Evolutionary conservation across 2,113 vertebrate genomes (phyloP).

Genomic region (Antigone vipio): DNA sequence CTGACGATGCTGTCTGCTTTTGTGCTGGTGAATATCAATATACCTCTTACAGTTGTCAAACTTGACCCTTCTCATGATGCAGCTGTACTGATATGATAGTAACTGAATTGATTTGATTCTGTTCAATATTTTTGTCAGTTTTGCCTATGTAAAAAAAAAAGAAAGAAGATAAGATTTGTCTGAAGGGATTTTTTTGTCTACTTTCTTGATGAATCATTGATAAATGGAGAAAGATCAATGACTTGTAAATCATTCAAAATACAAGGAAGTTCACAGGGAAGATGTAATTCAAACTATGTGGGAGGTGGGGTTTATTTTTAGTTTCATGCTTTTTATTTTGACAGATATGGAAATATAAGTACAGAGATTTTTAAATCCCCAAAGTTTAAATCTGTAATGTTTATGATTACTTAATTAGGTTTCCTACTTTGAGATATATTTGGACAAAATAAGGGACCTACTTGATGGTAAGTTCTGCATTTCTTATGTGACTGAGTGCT

Average conservation of each 20-base stretch:
- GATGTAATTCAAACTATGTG: background rate
- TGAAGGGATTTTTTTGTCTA: background rate
- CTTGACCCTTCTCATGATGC: background rate
- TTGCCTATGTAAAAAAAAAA: background rate
- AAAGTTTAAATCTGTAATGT: background rate
- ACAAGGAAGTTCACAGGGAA: background rate
- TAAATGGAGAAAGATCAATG: background rate
- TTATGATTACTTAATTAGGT: constrained; percentile 77
- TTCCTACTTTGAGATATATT: constrained; percentile 98
- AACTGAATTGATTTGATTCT: background rate
- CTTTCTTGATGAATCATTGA: background rate
- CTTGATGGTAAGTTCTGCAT: constrained; percentile 84
- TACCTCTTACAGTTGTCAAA: background rate
- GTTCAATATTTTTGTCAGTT: background rate
- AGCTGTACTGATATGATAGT: background rate
- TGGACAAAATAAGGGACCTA: constrained; percentile 97
- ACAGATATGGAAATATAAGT: background rate
- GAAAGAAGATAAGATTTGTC: background rate
- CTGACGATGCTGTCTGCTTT: background rate
- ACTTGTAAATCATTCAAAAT: background rate
- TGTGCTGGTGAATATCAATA: background rate
- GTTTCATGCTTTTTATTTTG: background rate
- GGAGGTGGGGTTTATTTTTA: background rate
- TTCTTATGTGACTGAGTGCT: background rate
- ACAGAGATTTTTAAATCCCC: background rate